Percentiles rank a stretch among this genome's conserved stretches.
phyloP scores from a whole-genome alignment of 2,113 vertebrate species.

The Salvelinus alpinus region DNA sequence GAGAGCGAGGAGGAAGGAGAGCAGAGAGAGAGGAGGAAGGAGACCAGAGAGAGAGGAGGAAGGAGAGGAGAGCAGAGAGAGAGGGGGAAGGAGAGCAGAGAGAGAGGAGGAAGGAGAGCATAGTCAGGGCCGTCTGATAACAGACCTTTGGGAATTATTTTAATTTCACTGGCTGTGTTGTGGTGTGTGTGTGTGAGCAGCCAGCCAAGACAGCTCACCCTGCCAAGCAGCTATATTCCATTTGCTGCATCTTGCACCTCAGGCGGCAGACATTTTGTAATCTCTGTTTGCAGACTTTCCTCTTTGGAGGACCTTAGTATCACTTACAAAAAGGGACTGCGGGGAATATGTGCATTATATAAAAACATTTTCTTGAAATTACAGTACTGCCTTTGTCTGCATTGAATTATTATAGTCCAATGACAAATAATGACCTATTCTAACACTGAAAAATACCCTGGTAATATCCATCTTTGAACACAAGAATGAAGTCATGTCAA shows the following conservation, averaged over 20 bases:
- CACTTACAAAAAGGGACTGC: conserved; percentile 2
- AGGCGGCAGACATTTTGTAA: conserved; percentile 14
- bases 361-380: neutral
- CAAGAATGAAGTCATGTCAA: neutral
- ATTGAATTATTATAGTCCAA: neutral
- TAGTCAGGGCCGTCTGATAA: neutral
- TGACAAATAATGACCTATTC: neutral
- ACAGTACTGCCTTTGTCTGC: neutral
- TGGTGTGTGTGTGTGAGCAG: neutral
- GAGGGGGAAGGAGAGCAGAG: neutral
- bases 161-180: neutral
- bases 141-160: neutral
- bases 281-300: neutral
- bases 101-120: too few species aligned
- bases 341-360: neutral
- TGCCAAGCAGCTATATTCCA: conserved; percentile 2
- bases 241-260: neutral
- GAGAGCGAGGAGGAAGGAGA: too few species aligned
- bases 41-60: too few species aligned
- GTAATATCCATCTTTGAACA: neutral
- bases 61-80: neutral
- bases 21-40: too few species aligned
- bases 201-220: neutral
- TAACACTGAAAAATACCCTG: neutral
- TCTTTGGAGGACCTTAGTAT: neutral